These are phyloP conservation scores for Hemicordylus capensis DNA, from an alignment of 2,113 vertebrate genomes.

Conservation along the genomic window DNA sequence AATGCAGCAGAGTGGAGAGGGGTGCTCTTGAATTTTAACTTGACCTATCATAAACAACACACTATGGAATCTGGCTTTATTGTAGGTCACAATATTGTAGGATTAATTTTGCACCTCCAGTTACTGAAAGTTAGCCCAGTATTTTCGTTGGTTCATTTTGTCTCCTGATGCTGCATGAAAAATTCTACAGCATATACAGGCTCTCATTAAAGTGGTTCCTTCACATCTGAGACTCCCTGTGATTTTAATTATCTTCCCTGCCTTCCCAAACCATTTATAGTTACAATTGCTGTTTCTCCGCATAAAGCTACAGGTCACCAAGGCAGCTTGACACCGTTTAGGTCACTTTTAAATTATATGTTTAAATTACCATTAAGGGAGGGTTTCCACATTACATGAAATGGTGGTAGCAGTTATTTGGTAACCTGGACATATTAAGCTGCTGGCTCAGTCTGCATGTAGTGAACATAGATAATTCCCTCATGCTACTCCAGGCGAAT, in stretches of 20 bases:
- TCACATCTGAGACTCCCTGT: neutral
- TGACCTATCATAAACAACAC: too few relatives aligned
- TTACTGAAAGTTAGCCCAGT: neutral
- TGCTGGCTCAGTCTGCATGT: neutral
- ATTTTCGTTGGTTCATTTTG: neutral
- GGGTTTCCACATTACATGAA: neutral
- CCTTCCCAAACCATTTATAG: neutral
- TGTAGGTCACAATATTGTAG: neutral
- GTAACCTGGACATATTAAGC: neutral
- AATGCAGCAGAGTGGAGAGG: neutral
- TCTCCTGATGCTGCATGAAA: neutral
- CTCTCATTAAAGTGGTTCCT: neutral
- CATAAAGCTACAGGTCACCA: slow-evolving; percentile 14
- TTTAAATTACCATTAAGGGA: neutral
- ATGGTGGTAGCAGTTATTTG: neutral
- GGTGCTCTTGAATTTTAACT: neutral
- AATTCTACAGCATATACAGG: neutral
- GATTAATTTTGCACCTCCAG: neutral
- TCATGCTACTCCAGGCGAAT: neutral
- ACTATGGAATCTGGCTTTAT: neutral
- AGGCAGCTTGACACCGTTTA: neutral
- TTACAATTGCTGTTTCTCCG: neutral
- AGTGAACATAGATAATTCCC: neutral
- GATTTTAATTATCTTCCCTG: slow-evolving; percentile 13
- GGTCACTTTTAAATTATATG: slow-evolving; percentile 11